phyloP scores from a whole-genome alignment of 35 echinoderm and acorn worm species.

The Eucidaris tribuloides region DNA sequence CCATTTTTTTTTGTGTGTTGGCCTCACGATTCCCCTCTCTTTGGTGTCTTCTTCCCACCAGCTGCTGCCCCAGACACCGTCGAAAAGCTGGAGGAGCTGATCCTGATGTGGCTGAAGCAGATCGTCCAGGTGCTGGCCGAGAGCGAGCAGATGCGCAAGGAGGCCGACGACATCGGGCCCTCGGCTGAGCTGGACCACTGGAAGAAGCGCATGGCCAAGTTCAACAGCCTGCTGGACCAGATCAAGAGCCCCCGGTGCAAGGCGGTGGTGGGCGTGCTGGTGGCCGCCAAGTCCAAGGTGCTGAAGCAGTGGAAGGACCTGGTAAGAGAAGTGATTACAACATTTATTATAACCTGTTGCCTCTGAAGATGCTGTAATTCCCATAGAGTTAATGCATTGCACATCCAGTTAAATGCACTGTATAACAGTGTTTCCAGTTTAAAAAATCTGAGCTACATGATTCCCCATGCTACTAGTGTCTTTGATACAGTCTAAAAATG shows the following conservation, averaged over 20 bases:
- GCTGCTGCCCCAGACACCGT: conserved; percentile 92
- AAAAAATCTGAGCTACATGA: too few relatives aligned
- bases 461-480: too few relatives aligned
- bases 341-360: too few relatives aligned
- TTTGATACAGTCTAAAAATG: too few relatives aligned
- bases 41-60: conserved; percentile 3
- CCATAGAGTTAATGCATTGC: too few relatives aligned
- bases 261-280: conserved; percentile 90
- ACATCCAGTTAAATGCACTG: too few relatives aligned
- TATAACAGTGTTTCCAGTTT: too few relatives aligned
- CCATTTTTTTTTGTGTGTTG: too few relatives aligned
- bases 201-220: conserved; percentile 98
- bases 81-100: conserved; percentile 93
- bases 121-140: conserved; percentile 97
- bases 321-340: too few relatives aligned
- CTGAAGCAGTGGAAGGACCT: conserved; percentile 96
- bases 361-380: too few relatives aligned
- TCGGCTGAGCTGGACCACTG: conserved; percentile 98
- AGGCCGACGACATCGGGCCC: conserved; percentile 97
- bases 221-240: conserved; percentile 98
- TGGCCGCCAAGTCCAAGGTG: conserved; percentile 94
- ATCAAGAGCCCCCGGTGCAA: conserved; percentile 97
- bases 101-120: conserved; percentile 87
- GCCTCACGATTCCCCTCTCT: too few relatives aligned
- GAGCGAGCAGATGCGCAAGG: conserved; percentile 99